Percentiles rank a stretch among this genome's conserved stretches.
These are phyloP conservation scores for Steatornis caripensis DNA, from an alignment of 2,113 vertebrate genomes.

Conservation along the genomic window DNA sequence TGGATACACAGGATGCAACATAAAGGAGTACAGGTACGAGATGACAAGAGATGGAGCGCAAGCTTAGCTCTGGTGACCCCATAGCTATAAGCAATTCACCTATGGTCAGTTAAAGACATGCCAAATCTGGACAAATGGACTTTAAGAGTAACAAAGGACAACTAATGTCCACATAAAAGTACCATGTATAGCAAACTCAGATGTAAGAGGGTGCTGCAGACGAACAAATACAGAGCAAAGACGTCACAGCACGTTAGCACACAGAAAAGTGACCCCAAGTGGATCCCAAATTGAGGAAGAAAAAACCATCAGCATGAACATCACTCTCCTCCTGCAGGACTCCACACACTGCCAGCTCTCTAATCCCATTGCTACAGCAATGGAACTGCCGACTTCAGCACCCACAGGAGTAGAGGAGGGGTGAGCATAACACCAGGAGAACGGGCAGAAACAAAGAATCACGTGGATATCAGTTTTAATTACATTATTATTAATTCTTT, in stretches of 20 bases:
- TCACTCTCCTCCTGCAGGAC: not conserved
- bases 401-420: not conserved
- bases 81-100: not conserved
- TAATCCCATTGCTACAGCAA: not conserved
- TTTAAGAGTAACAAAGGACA: not conserved
- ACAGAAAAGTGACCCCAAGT: not conserved
- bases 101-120: not conserved
- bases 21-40: not conserved
- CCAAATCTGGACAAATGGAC: not conserved
- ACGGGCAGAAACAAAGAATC: not conserved
- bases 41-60: not conserved
- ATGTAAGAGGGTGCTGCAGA: not conserved
- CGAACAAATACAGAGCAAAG: not conserved
- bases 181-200: not conserved
- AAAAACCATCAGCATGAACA: not conserved
- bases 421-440: not conserved
- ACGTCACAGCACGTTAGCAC: not conserved
- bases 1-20: not conserved
- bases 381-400: not conserved
- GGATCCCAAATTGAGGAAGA: not conserved
- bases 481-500: not conserved
- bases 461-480: not conserved
- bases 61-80: not conserved
- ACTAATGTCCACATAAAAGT: not conserved
- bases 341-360: accelerated